Conservation (phyloP, 2,113 vertebrate species). For the Motacilla tschutschensis region DNA sequence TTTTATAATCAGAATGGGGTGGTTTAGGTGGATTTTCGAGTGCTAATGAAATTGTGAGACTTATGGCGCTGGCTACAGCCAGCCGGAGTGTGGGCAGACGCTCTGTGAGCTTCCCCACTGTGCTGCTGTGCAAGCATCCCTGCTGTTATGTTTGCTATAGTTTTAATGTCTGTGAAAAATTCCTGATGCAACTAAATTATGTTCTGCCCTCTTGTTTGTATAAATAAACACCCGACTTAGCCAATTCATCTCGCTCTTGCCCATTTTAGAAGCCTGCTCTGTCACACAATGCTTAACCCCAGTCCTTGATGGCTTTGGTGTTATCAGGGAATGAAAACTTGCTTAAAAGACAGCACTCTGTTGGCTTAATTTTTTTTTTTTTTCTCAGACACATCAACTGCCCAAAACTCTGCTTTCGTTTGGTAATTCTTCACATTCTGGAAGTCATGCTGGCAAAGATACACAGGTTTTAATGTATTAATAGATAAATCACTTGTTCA, state of each 20-base stretch:
- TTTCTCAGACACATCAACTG: neutral
- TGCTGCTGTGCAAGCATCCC: conserved; percentile 76
- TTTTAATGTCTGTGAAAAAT: conserved; percentile 83
- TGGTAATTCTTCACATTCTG: neutral
- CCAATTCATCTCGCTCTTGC: conserved; percentile 62
- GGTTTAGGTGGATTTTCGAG: conserved; percentile 70
- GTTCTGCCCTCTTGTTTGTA: conserved; percentile 76
- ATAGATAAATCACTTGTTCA: neutral
- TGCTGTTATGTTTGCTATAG: conserved; percentile 82
- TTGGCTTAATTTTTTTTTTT: neutral
- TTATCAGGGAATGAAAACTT: conserved; percentile 49
- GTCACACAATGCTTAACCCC: conserved; percentile 43
- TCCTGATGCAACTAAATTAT: conserved; percentile 78
- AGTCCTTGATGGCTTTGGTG: conserved; percentile 20
- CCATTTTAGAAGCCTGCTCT: conserved; percentile 54
- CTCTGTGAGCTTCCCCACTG: conserved; percentile 76
- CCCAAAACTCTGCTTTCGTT: neutral
- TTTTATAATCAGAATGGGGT: conserved; percentile 3
- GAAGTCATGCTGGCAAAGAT: neutral
- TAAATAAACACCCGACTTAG: conserved; percentile 65
- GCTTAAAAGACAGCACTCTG: conserved; percentile 4
- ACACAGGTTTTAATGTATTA: neutral
- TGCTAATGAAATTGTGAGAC: conserved; percentile 77
- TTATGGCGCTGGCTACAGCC: conserved; percentile 74
- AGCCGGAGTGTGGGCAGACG: conserved; percentile 75